Base-by-base conservation (phyloP, 2,113 vertebrate species). In the Atractosteus spatula region DNA sequence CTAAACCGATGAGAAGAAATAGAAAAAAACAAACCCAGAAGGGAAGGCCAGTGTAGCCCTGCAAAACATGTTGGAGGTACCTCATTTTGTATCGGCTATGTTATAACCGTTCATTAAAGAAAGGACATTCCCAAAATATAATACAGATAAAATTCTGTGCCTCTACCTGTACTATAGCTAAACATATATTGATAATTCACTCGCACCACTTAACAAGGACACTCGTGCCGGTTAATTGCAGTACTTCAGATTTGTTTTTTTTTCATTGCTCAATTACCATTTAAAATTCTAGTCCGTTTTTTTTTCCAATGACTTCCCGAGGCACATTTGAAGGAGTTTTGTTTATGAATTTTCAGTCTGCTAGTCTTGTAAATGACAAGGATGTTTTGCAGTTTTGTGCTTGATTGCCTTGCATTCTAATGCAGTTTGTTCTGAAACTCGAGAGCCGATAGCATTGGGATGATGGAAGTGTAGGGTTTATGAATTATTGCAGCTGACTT, bases 401-500 rank as follows among this genome's bases (percentile, higher is more conserved):
- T 90, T 91, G 89, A 89, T 94, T 97, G 94, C 95, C 94, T 96
- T 95, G 93, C 95, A 91, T 94, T 97, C 94, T 95, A 95, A 96
- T 96, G 93, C 95, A 95, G 94, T 98, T 95, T 97, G 95, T 97
- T 95, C 94, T 95, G 91, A 93, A 94, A 93, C 91, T 96, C 93
- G 94, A 95, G 92, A 94, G 90, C 93, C 92, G 92, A 89, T 94
- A 96, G 95, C 93, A 95, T 93, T 94, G 92, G 94, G 95, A 95
- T 92, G 91, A 89, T 97, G 95, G 96, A 98, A 95, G 95, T 94
- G 96, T 98, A 98, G 97, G 96, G 95, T 96, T 97, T 97, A 96
- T 93, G 91, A 95, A 95, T 98, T 95, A 97, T 98, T 98, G 94
- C 97, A 98, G 95, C 95, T 97, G 96, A 96, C 96, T 96, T 96